Conservation (phyloP, 2,888 invertebrate species). For the Lasius fuliginosus region DNA sequence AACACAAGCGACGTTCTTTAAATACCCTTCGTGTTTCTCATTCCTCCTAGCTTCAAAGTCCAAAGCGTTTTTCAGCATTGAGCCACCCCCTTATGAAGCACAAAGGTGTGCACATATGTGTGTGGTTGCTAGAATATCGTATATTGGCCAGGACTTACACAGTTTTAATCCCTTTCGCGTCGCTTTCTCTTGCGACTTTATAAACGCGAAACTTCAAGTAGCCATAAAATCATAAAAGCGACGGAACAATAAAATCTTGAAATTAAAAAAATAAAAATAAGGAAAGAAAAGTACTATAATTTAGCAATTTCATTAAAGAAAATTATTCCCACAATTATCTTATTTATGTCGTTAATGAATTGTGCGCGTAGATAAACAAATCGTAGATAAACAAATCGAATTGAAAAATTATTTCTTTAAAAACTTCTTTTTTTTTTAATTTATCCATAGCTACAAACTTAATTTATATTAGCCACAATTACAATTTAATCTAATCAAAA, state of each 20-base stretch:
- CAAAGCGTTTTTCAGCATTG: slow-evolving; percentile 57
- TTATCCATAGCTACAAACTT: background rate
- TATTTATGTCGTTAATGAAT: background rate
- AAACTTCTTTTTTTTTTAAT: background rate
- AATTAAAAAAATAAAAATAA: background rate
- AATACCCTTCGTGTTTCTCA: slow-evolving; percentile 56
- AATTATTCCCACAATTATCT: background rate
- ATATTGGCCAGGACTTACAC: slow-evolving; percentile 29
- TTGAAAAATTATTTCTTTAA: background rate
- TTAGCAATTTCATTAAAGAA: background rate
- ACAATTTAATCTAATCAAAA: background rate
- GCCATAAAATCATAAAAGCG: slow-evolving; percentile 66
- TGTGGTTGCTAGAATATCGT: slow-evolving; percentile 56
- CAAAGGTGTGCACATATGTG: slow-evolving; percentile 55
- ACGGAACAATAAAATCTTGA: background rate
- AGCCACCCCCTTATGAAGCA: slow-evolving; percentile 66
- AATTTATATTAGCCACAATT: background rate
- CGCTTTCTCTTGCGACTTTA: slow-evolving; percentile 54
- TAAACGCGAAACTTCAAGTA: slow-evolving; percentile 10
- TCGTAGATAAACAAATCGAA: too few species aligned
- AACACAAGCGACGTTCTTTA: slow-evolving; percentile 51
- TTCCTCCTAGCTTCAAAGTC: slow-evolving; percentile 46
- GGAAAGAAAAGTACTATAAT: background rate
- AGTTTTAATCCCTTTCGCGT: slow-evolving; percentile 61
- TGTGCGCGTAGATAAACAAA: background rate